Percentiles rank a stretch among this genome's conserved stretches.
Conservation (phyloP, 2,113 vertebrate genomes). For the Rafetus swinhoei region DNA sequence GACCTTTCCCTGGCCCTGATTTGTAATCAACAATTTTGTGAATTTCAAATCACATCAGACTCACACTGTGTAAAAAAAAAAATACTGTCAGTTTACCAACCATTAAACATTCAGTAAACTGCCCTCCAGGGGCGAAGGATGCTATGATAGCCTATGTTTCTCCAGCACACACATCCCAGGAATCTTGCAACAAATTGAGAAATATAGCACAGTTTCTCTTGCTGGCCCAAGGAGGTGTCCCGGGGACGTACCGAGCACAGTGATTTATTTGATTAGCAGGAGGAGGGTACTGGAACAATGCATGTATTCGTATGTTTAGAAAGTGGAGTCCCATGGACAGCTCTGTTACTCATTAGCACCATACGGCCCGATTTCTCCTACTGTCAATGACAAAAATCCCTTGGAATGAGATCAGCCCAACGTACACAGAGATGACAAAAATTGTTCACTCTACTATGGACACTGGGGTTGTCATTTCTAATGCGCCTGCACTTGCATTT, state of each 20-base stretch:
- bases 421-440: not conserved
- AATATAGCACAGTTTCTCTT: not conserved
- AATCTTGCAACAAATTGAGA: not conserved
- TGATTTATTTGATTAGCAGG: not conserved
- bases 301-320: not conserved
- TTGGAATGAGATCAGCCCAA: not conserved
- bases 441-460: not conserved
- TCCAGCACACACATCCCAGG: not conserved
- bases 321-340: not conserved
- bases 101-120: not conserved
- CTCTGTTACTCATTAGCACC: not conserved
- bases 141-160: not conserved
- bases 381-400: not conserved
- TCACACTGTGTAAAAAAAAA: not conserved
- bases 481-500: not conserved
- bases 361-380: not conserved
- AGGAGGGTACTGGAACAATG: not conserved
- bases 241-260: not conserved
- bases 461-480: not conserved
- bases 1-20: conserved; percentile 25
- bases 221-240: not conserved
- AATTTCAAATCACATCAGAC: not conserved
- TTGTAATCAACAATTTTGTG: not conserved
- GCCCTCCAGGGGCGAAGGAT: not conserved
- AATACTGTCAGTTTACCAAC: not conserved